phyloP scores from a whole-genome alignment of 2,888 invertebrate species.

The Leptinotarsa peninsularis region DNA sequence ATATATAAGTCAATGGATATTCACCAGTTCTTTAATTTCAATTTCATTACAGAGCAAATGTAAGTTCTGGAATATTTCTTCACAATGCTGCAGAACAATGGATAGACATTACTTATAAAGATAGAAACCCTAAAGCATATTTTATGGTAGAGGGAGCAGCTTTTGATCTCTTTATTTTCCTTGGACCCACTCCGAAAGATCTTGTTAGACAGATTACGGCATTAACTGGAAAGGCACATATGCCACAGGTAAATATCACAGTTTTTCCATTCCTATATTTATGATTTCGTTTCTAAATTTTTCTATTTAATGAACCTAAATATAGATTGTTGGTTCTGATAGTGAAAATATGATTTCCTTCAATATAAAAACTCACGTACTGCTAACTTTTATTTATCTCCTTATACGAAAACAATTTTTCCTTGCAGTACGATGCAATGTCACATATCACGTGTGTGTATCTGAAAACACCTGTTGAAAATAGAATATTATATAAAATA shows the following conservation, averaged over 20 bases:
- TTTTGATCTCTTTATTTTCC: conserved; percentile 90
- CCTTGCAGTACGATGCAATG: too few species aligned
- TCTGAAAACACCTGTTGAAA: too few species aligned
- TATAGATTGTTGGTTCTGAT: too few species aligned
- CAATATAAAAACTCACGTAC: too few species aligned
- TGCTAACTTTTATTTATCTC: too few species aligned
- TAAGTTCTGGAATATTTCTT: conserved; percentile 61
- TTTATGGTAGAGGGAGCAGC: conserved; percentile 96
- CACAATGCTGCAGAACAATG: conserved; percentile 97
- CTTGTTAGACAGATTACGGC: conserved; percentile 86
- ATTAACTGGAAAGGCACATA: conserved; percentile 90
- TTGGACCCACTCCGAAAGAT: conserved; percentile 87
- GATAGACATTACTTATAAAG: conserved; percentile 80
- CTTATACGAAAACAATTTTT: too few species aligned
- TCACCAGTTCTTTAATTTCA: neutral
- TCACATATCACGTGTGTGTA: too few species aligned
- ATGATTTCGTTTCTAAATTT: neutral
- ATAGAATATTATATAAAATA: too few species aligned
- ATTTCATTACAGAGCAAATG: conserved; percentile 27
- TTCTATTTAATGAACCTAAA: too few species aligned
- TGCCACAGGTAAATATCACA: conserved; percentile 68
- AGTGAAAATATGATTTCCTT: too few species aligned
- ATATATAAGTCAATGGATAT: too few species aligned
- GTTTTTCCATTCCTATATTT: neutral
- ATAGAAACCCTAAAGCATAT: conserved; percentile 71